Evolutionary conservation across 2,113 vertebrate genomes (phyloP).

Genomic region (Turdus rufiventris): DNA sequence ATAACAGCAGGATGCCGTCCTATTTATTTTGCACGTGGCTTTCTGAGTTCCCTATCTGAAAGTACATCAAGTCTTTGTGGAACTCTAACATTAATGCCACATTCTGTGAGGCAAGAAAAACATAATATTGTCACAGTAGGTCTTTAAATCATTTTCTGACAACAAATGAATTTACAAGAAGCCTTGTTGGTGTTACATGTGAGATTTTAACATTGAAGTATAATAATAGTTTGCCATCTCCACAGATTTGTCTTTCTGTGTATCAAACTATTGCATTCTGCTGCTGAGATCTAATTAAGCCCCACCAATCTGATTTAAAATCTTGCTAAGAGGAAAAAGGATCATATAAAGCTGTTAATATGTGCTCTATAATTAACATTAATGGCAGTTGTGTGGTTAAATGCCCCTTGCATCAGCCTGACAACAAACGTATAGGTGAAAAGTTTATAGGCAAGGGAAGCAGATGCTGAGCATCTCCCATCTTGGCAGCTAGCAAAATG

Average conservation of each 20-base stretch:
- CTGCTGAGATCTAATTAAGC: conserved; percentile 8
- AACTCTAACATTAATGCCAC: conserved; percentile 20
- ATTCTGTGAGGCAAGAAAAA: conserved; percentile 24
- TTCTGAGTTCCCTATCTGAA: conserved; percentile 13
- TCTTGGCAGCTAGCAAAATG: not conserved
- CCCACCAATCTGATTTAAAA: conserved; percentile 42
- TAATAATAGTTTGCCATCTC: not conserved
- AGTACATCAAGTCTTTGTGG: conserved; percentile 30
- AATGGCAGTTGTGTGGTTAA: not conserved
- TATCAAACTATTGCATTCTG: not conserved
- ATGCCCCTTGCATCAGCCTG: not conserved
- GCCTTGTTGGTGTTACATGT: not conserved
- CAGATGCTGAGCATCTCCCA: not conserved
- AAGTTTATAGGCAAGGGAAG: not conserved
- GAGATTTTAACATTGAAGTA: conserved; percentile 20
- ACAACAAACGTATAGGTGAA: not conserved
- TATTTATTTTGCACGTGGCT: conserved; percentile 37
- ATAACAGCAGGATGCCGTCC: conserved; percentile 10
- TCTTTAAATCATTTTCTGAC: conserved; percentile 46
- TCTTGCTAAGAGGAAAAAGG: conserved; percentile 14
- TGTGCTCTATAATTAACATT: conserved; percentile 37
- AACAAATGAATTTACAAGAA: conserved; percentile 44
- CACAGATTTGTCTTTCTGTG: not conserved
- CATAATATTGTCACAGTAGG: conserved; percentile 6
- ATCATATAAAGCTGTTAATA: conserved; percentile 22